Evolutionary conservation across 92 coral and sea anemone genomes (phyloP), one percentile per base, ranked within the genome.

Genomic region (Porites lobata): DNA sequence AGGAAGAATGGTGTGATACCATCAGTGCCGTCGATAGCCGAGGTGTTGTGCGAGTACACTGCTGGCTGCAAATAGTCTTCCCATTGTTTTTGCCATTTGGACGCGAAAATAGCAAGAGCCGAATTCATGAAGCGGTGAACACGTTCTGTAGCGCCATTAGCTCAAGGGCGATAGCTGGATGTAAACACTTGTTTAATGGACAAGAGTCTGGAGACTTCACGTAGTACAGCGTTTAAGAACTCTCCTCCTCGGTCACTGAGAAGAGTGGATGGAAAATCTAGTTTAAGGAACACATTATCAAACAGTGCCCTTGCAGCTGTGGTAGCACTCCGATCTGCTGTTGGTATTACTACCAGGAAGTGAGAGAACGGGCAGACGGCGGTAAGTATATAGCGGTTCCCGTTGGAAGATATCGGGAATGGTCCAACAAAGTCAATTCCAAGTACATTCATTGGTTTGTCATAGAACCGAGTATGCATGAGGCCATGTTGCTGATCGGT

Each of bases 71-170:
- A 15, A 57, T 76, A 84, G 61, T 71, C 68, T 29, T 84, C 82
- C 82, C 88, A 84, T 56, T 83, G 78, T 83, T 72, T 81, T 21
- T 68, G 62, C 58, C 70, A 81, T 72, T 81, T 81, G 26, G 87
- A 73, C 52, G 87, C 78, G 56, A 68, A 71, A 64, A 83, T 83
- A 65, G 87, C 75, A 6, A 83, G 78, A 62, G 78, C 69, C 18
- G 91, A 79, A 70, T 91, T 91, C 47, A 86, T 50, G 86, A 65
- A 88, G 50, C 91, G 72, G 76, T 87, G 94, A 32, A 87, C 91
- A 50, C 91, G 77, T 75, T 87, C 94, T 0, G 91, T 91, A 26
- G 90, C 75, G 20, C 89, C 94, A 65, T 87, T 91, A 43, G 84
- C 77, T 52, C 85, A 73, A 57, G 92, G 86, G 6, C 77, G 80